Evolutionary conservation across 2,888 invertebrate species (phyloP).

Genomic region (Melanophora roralis): DNA sequence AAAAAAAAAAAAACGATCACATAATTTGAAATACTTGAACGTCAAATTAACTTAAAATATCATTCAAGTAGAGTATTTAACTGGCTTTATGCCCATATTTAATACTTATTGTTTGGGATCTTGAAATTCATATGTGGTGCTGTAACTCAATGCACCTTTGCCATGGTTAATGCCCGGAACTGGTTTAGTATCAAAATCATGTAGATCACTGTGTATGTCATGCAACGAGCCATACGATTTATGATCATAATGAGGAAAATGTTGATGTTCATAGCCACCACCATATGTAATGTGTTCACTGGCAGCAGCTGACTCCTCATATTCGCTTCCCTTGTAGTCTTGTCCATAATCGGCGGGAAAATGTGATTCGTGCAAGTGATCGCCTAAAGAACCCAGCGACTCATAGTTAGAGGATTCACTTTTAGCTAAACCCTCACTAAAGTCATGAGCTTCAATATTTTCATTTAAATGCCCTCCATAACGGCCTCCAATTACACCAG

Average conservation of each 20-base stretch:
- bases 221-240: conserved; percentile 39
- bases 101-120: conserved; percentile 63
- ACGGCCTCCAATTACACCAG: conserved; percentile 53
- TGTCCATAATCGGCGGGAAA: conserved; percentile 69
- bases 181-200: conserved; percentile 66
- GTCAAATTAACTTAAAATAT: conserved; percentile 10
- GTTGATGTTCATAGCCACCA: conserved; percentile 63
- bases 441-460: conserved; percentile 63
- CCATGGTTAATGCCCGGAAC: conserved; percentile 74
- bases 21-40: conserved; percentile 38
- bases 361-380: conserved; percentile 68
- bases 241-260: conserved; percentile 56
- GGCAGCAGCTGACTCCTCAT: conserved; percentile 65
- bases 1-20: conserved; percentile 41
- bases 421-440: conserved; percentile 55
- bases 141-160: conserved; percentile 75
- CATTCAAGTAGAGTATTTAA: background rate
- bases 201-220: conserved; percentile 55
- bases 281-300: conserved; percentile 59
- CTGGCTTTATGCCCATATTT: background rate
- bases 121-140: conserved; percentile 72
- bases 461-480: conserved; percentile 46
- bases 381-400: conserved; percentile 67
- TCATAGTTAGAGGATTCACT: conserved; percentile 63
- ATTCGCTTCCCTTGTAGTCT: conserved; percentile 64